Evolutionary conservation across 2,113 vertebrate genomes (phyloP), one percentile per base, ranked within the genome.

Genomic region (Pomatorhinus ruficollis): DNA sequence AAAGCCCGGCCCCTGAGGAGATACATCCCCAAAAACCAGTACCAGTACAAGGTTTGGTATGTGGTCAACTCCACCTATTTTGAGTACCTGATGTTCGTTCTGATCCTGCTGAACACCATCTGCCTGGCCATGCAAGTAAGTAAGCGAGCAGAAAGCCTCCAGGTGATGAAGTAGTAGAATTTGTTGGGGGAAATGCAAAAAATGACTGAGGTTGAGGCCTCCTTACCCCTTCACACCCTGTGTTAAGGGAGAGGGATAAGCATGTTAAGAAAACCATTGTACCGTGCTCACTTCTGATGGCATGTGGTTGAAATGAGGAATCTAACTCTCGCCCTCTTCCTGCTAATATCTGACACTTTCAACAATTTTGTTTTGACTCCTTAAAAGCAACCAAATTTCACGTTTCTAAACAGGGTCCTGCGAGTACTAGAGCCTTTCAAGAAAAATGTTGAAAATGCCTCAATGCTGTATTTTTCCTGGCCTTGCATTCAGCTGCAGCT

Each of bases 21-120:
- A 24, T 99, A 99, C 97, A 99, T 99, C 95, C 99, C 99, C 66
- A 99, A 99, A 97, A 99, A 99, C 98, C 99, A 98, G 42, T 99
- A 99, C 98, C 99, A 99, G 97, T 99, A 99, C 98, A 99, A 99
- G 95, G 99, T 99, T 74, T 99, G 99, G 99, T 99, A 99, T 20
- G 99, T 99, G 98, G 99, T 99, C 95, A 99, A 99, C 98, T 99
- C 99, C 97, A 99, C 99, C 97, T 99, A 99, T 98, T 99, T 99
- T 79, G 99, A 99, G 83, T 99, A 99, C 98, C 98, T 99, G 98
- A 99, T 99, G 99, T 99, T 99, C 81, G 98, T 99, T 49, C 99
- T 99, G 97, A 99, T 99, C 98, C 98, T 99, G 79, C 99, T 99
- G 94, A 99, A 99, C 98, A 99, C 99, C 98, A 99, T 99, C 98